A percentile compares a stretch with the other conserved stretches of the same genome.
Conservation (phyloP, 2,797 vertebrate species). For the Carduelis carduelis region DNA sequence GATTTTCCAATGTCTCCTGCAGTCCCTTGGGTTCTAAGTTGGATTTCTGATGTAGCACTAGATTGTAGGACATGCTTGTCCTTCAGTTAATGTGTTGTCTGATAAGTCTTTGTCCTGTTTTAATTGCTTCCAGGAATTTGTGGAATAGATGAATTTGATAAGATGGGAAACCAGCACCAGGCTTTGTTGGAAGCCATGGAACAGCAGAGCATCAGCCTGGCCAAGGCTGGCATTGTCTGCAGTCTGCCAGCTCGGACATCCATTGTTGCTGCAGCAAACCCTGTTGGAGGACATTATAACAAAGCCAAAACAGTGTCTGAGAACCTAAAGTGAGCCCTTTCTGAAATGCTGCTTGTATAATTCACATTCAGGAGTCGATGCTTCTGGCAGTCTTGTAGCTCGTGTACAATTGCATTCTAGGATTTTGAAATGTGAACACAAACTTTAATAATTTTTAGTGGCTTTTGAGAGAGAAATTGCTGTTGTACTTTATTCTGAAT, state of each 20-base stretch:
- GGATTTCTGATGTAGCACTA: not conserved
- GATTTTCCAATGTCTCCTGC: not conserved
- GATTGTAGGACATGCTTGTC: not conserved
- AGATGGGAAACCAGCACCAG: conserved; percentile 95
- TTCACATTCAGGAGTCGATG: not conserved
- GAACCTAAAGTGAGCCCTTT: conserved; percentile 89
- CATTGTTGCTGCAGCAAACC: conserved; percentile 94
- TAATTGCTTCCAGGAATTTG: conserved; percentile 80
- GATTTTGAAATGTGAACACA: not conserved
- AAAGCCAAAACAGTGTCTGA: conserved; percentile 95
- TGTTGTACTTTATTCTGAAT: not conserved
- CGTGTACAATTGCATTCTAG: not conserved
- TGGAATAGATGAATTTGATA: conserved; percentile 99
- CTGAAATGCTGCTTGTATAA: not conserved
- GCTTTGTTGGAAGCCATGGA: conserved; percentile 97
- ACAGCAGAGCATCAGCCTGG: conserved; percentile 96
- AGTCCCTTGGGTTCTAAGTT: not conserved
- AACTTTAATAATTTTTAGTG: not conserved
- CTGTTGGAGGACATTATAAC: conserved; percentile 95
- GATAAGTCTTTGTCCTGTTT: not conserved
- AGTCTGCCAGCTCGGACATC: conserved; percentile 93
- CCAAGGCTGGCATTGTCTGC: conserved; percentile 96
- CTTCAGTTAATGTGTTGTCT: not conserved
- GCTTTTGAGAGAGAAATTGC: not conserved
- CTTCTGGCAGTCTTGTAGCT: not conserved